Evolutionary conservation across 2,113 vertebrate genomes (phyloP).

Genomic region (Podocnemis expansa): DNA sequence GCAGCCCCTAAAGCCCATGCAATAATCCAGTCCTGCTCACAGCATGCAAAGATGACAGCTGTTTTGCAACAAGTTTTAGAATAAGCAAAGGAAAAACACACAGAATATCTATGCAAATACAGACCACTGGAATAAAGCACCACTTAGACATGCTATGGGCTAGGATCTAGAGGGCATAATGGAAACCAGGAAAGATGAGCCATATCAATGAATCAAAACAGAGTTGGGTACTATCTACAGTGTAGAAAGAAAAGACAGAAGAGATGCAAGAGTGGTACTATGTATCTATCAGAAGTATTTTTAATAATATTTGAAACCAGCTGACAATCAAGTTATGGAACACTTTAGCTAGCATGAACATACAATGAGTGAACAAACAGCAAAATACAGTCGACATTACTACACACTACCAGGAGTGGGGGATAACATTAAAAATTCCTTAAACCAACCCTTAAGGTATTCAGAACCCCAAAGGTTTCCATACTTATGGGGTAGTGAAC

Average conservation of each 20-base stretch:
- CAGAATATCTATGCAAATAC: conserved; percentile 13
- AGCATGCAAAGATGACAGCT: conserved; percentile 54
- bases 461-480: conserved; percentile 17
- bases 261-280: neutral
- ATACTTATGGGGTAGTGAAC: neutral
- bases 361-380: neutral
- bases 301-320: neutral
- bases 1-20: no score
- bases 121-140: conserved; percentile 25
- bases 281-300: neutral
- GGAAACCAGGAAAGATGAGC: conserved; percentile 44
- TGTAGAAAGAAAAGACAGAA: conserved; percentile 25
- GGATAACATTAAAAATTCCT: neutral
- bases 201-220: conserved; percentile 12
- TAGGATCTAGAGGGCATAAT: conserved; percentile 18
- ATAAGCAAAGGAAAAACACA: neutral
- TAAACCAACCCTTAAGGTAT: conserved; percentile 9
- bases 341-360: conserved; percentile 6
- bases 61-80: conserved; percentile 58
- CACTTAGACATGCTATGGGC: conserved; percentile 49
- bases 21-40: neutral
- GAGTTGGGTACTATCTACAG: conserved; percentile 7
- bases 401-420: neutral
- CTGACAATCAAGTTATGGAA: conserved; percentile 8
- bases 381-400: neutral